Conservation (phyloP, 2,888 invertebrate genomes). For the Pseudococcus longispinus region DNA sequence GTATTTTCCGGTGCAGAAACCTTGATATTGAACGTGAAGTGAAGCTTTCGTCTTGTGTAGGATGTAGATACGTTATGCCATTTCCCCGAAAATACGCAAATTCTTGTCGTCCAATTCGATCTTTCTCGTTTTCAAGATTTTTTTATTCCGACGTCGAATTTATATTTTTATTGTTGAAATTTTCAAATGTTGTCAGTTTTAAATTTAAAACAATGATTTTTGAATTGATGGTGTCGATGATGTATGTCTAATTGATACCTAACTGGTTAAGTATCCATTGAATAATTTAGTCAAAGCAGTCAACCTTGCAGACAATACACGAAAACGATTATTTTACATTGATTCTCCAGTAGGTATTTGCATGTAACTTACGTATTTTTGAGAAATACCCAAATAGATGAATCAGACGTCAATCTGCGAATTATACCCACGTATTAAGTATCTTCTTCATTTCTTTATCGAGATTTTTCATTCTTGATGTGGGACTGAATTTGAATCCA, state of each 20-base stretch:
- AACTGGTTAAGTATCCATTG: not conserved
- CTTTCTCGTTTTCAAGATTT: not conserved
- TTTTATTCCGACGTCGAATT: not conserved
- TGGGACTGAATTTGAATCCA: no score
- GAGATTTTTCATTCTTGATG: not conserved
- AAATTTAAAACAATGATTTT: not conserved
- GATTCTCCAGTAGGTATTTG: not conserved
- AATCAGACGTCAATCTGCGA: no score
- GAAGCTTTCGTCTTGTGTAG: not conserved
- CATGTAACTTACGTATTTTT: not conserved
- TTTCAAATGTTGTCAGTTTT: no score
- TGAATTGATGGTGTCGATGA: not conserved
- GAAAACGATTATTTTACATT: not conserved
- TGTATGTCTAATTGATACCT: not conserved
- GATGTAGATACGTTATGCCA: not conserved
- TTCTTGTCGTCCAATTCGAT: not conserved
- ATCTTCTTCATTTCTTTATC: not conserved
- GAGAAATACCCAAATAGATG: no score
- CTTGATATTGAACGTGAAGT: constrained; percentile 9
- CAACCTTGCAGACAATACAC: not conserved
- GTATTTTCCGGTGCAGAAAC: constrained; percentile 21
- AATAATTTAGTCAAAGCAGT: not conserved
- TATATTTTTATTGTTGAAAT: not conserved
- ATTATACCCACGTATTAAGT: no score
- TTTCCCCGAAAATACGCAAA: not conserved